Base-by-base conservation (phyloP, 2,113 vertebrate genomes). In the Eurystomus gularis region DNA sequence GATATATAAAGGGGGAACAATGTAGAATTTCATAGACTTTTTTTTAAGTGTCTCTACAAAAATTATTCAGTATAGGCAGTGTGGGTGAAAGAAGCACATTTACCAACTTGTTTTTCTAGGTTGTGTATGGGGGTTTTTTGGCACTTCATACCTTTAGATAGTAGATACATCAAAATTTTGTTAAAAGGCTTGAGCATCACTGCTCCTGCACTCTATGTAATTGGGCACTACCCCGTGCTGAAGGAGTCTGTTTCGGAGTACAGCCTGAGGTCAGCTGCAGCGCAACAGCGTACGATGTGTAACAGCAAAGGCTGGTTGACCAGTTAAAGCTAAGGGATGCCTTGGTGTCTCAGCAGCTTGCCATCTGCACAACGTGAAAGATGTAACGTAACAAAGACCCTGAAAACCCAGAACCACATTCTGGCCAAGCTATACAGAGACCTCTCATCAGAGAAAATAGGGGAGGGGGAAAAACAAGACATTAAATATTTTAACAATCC, bases 81-180 rank as follows among this genome's bases (percentile, higher is more conserved):
- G 75, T 57, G 39, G 37, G 25, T 65, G 68, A 71, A 46, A 83
- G 76, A 82, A 86, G 61, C 10, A 51, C 60, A 49, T 76, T 95
- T 80, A 73, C 49, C 85, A 58, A 90, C 91, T 95, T 97, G 86
- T 94, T 95, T 95, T 94, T 86, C 96, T 93, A 80, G 91, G 83
- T 88, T 37, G 10, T n/a, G 39, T 81, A 88, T 10, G 3, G 54
- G 39, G 21, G 77, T 66, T 89, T 92, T 95, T 90, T n/a, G 72
- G 83, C 61, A 40, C 42, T 92, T 88, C 49, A 35, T 40, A 55
- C 19, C 40, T 79, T 82, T 75, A 87, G 25, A 92, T 87, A 81
- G 71, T 12, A 94, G 92, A 77, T 86, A 54, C 6, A 51, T 62
- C 77, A 88, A 96, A 94, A 95, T 31, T 62, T 81, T 82, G 13